A percentile compares a stretch with the other conserved stretches of the same genome.
Evolutionary conservation across 2,888 invertebrate genomes (phyloP).

Genomic region (Chymomyza caudatula): DNA sequence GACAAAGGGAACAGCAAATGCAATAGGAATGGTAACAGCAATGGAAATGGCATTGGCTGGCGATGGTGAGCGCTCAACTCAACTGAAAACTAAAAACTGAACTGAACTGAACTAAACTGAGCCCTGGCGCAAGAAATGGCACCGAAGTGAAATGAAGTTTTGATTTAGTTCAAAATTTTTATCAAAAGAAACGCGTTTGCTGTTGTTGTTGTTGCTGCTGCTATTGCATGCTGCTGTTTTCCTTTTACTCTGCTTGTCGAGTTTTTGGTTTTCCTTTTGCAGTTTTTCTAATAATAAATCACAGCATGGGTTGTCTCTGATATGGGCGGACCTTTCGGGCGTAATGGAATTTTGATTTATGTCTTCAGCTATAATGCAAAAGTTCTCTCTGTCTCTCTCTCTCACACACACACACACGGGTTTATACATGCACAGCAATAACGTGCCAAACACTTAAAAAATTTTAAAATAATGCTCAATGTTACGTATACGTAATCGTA

Average conservation of each 20-base stretch:
- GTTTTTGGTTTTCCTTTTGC: slow-evolving; percentile 30
- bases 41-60: slow-evolving; percentile 14
- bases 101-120: slow-evolving; percentile 47
- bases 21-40: neutral
- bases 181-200: slow-evolving; percentile 76
- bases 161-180: slow-evolving; percentile 77
- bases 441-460: slow-evolving; percentile 39
- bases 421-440: slow-evolving; percentile 38
- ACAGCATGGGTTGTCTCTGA: slow-evolving; percentile 76
- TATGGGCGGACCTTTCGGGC: slow-evolving; percentile 74
- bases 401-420: neutral
- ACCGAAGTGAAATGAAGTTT: slow-evolving; percentile 78
- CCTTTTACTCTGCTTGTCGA: slow-evolving; percentile 12
- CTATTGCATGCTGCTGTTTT: slow-evolving; percentile 41
- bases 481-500: neutral
- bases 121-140: slow-evolving; percentile 73
- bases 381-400: slow-evolving; percentile 51
- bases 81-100: slow-evolving; percentile 44
- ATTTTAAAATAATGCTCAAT: slow-evolving; percentile 2
- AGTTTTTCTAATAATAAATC: slow-evolving; percentile 74
- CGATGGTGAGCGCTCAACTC: slow-evolving; percentile 52
- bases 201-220: slow-evolving; percentile 20
- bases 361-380: slow-evolving; percentile 73
- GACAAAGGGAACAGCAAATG: neutral
- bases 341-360: slow-evolving; percentile 77